Base-by-base conservation (phyloP, 1,140 invertebrate genomes). In the Phymorhynchus buccinoides region DNA sequence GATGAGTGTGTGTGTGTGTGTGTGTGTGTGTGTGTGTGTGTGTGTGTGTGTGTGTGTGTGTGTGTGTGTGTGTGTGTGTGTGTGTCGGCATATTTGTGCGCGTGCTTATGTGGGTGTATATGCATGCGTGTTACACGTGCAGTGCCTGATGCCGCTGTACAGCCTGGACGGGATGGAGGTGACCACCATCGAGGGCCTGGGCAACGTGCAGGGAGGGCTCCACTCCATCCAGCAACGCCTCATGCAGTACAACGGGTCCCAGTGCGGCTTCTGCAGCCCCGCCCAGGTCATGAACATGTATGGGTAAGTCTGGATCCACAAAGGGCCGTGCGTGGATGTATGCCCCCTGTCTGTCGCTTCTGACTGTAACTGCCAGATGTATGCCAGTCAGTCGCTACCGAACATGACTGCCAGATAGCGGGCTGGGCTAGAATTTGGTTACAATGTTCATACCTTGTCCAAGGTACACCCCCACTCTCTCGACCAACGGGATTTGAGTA, bases 101-200 rank as follows among this genome's bases (percentile, higher is more conserved):
- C n/a, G 62, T 66, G 62, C n/a, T 4, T 66, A 22, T 52, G 48
- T 52, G 48, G 7, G 48, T 52, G 48, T 66, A 27, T 66, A 4
- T 66, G 9, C 27, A 4, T 66, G 62, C 27, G 27, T 66, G 9
- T 7, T 66, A 27, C 22, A 22, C 22, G 48, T 84, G 39, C 83
- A 90, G 96, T 96, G 96, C 90, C 89, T 96, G 32, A 95, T 95
- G 3, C 94, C 96, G 27, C 92, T 96, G 35, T 95, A 96, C 84
- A 94, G 94, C 18, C 96, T 95, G 88, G 92, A 95, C 84, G 96
- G 95, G 56, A 96, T 96, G 96, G 94, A 95, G 75, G 95, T 97
- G 52, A 95, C 95, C 1, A 97, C 96, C 0, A 93, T 96, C 12
- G 96, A 97, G 92, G 96, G 96, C 6, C 91, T 97, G 77, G 96